Evolutionary conservation across 2,113 vertebrate genomes (phyloP), one percentile per base, ranked within the genome.

Genomic region (Paramormyrops kingsleyae): DNA sequence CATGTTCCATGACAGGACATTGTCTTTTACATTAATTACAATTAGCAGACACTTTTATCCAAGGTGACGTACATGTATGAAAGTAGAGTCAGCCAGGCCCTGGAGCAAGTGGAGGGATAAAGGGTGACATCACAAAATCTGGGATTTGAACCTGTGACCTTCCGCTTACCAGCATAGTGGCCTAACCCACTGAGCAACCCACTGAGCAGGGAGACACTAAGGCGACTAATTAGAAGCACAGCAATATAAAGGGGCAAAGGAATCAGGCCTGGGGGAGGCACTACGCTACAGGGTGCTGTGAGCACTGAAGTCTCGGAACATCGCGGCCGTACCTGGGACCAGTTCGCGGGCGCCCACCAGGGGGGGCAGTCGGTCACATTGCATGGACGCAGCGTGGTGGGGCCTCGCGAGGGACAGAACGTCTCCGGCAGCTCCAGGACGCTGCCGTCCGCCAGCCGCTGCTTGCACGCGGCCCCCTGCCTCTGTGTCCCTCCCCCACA

Each of bases 401-500:
- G 96, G 56, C 92, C 96, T 15, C 92, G 92, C 12, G 92, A 85
- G 0, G 97, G 95, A 90, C 98, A 99, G 93, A 98, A 98, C 0
- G 97, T 96, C 88, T 98, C 97, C 0, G 97, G 97, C 90, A 98
- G 93, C 88, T 98, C 97, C 89, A 98, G 90, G 80, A 97, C 92
- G 91, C 97, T 99, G 88, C 98, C 98, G 53, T 99, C 98, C 3
- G 98, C 97, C 92, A 98, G 94, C 1, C 94, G 96, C 91, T 99
- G 98, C 93, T 97, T 99, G 93, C 98, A 99, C 89, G 96, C 50
- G 4, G 94, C 93, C 6, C 95, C 95, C 24, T 97, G 95, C 83
- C 90, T 96, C 94, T 97, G 97, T 89, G 95, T 31, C 35, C 98
- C 98, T 4, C 97, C 94, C 0, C 97, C 97, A 56, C 98, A 99